Evolutionary conservation across 2,113 vertebrate genomes (phyloP), one percentile per base, ranked within the genome.

Genomic region (Cavia porcellus): DNA sequence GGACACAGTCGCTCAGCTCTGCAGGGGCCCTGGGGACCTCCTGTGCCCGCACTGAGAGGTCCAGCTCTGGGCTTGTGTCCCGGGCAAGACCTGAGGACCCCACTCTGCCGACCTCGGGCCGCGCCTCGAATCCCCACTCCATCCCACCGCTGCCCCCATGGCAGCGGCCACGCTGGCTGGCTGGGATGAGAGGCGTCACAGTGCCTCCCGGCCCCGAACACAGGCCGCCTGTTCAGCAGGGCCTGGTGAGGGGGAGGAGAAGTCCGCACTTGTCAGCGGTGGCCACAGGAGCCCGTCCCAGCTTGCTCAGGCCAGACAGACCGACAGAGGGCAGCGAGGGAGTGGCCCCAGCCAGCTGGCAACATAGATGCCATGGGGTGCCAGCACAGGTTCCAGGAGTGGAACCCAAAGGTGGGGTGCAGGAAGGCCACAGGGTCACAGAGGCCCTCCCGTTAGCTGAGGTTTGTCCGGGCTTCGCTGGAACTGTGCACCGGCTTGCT

Each of bases 201-300:
- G 91, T 81, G 95, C 87, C 86, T 96, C 95, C 96, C 87, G 72
- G 68, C 90, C 96, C 95, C 30, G 74, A 92, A 97, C 96, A 98
- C 96, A 97, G 97, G 90, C 97, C n/a, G 95, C 95, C 96, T 97
- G 97, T 98, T 98, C 95, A 95, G 95, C 90, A 97, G 86, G 88
- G 96, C 96, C 94, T 75, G 66, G 92, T 0, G 35, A 81, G 86
- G 89, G 88, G 92, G 81, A 87, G 55, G 81, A 87, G 55, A 95
- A 97, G 81, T 92, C 92, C 94, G 90, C 93, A 97, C 97, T 96
- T 97, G 96, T 97, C 97, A 95, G 94, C 10, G 0, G 95, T 92
- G 84, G 86, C 8, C 0, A 97, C 38, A 90, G 94, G 88, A 96
- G 82, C 86, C 38, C 24, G 13, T 15, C 74, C 74, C 42, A 77